Base-by-base conservation (phyloP, 2,113 vertebrate genomes). In the Oryzias melastigma region DNA sequence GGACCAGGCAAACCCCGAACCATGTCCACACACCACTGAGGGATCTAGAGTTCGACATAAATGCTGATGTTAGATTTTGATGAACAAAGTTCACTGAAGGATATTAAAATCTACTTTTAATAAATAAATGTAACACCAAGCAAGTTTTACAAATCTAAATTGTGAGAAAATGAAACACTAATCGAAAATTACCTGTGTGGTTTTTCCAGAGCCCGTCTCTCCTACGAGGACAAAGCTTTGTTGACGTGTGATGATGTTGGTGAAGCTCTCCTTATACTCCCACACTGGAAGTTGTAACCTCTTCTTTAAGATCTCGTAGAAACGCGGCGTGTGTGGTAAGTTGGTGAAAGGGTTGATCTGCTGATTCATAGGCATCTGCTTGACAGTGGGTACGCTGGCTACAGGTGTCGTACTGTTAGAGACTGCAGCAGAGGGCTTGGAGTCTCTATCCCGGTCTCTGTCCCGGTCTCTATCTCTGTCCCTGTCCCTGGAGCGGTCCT, bases 291-390 rank as follows among this genome's bases (percentile, higher is more conserved):
- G 93, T 1, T 94, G 95, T 65, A 98, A 92, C 54, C 97, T 91
- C 73, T 99, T 99, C 87, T 98, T 98, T 58, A 99, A 88, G 87
- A 99, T 99, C 57, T 99, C 96, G 10, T 97, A 98, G 64, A 93
- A 99, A 24, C 97, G 95, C 1, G 96, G 96, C 0, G 97, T 99
- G 82, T 99, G 97, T 4, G 97, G 97, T 50, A 99, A 85, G 75
- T 97, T 98, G 84, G 97, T 99, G 81, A 98, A 99, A 13, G 97
- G 97, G 78, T 99, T 99, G 75, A 98, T 92, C 90, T 98, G 96
- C 81, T 96, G 95, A 49, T 97, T 92, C 83, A 96, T 87, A 14
- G 91, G 75, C 50, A 92, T 87, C 87, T 95, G 94, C 80, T 96
- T 98, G 53, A 95, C 81, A 18, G 95, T 70, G 4, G 91, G 66